These are phyloP conservation scores for Lacerta bilineata DNA, from an alignment of 2,797 vertebrate species.

Conservation along the genomic window DNA sequence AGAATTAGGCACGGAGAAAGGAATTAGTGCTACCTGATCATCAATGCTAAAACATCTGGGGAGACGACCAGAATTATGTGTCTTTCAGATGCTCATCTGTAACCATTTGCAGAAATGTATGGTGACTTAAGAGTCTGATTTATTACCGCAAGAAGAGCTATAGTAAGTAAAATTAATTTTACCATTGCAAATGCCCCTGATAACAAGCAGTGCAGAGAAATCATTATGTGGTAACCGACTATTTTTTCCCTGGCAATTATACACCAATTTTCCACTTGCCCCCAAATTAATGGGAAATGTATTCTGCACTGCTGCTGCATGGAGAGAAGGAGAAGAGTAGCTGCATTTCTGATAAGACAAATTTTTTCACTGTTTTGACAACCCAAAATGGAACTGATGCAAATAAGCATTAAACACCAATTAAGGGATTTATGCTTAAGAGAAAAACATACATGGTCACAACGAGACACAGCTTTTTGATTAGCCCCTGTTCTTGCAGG, in stretches of 20 bases:
- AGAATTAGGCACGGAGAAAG: conserved; percentile 65
- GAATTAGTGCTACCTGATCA: conserved; percentile 71
- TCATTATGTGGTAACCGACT: conserved; percentile 66
- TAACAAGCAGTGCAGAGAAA: conserved; percentile 66
- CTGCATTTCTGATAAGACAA: conserved; percentile 54
- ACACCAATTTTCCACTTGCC: conserved; percentile 69
- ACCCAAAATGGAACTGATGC: not conserved
- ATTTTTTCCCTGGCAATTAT: conserved; percentile 51
- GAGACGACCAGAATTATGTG: conserved; percentile 53
- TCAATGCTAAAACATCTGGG: conserved; percentile 64
- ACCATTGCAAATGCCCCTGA: conserved; percentile 67
- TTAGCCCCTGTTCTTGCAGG: not conserved
- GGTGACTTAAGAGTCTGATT: conserved; percentile 69
- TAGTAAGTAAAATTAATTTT: conserved; percentile 75
- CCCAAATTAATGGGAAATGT: conserved; percentile 68
- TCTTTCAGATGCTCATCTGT: conserved; percentile 50
- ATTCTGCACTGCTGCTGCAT: conserved; percentile 48
- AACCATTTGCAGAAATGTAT: conserved; percentile 64
- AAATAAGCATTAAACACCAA: conserved; percentile 11
- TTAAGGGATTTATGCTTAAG: conserved; percentile 5
- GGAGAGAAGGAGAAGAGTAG: conserved; percentile 41
- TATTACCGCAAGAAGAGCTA: conserved; percentile 68
- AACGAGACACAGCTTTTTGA: not conserved
- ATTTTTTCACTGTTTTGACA: not conserved
- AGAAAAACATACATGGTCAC: not conserved